Base-by-base conservation (phyloP, 2,888 invertebrate genomes). In the Ommatoiulus sabulosus region DNA sequence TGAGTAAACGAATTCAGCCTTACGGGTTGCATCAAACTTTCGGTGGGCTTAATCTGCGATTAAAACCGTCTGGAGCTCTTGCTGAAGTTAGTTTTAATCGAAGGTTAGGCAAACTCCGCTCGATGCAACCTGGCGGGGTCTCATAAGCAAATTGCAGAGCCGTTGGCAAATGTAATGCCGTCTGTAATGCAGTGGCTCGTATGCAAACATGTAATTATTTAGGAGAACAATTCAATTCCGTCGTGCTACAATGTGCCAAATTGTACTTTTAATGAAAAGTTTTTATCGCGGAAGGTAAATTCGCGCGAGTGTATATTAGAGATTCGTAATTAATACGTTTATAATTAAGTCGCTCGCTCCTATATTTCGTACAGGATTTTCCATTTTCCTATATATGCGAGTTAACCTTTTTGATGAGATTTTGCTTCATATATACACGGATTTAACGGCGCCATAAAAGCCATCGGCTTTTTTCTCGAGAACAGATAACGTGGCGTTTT, bases 181-280 rank as follows among this genome's bases (percentile, higher is more conserved):
- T 63, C 15, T 57, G 52, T n/a, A 63, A 63, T 63, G 57, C 72
- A 63, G n/a, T 63, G 3, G 12, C 52, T 12, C 52, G n/a, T n/a
- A n/a, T 63, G 52, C n/a, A 72, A 72, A 72, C 72, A 20, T 46
- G 46, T 63, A n/a, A 72, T 72, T 72, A 72, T 72, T 72, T n/a
- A 20, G n/a, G 1, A n/a, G n/a, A 72, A 72, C 72, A 72, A 72
- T 72, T 72, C 20, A 72, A 72, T 20, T 63, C 52, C 7, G 57
- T 5, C 17, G 57, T n/a, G 52, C 7, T 63, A 63, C 63, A 52
- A 1, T 63, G 63, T n/a, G 20, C 72, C n/a, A 63, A 72, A 72
- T n/a, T 72, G 20, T 20, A 72, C 4, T 72, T 72, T 72, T 72
- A 72, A 72, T 72, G n/a, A 72, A 72, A 72, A 20, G 20, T 63